Evolutionary conservation across 2,113 vertebrate genomes (phyloP).

Genomic region (Bolborhynchus lineola): DNA sequence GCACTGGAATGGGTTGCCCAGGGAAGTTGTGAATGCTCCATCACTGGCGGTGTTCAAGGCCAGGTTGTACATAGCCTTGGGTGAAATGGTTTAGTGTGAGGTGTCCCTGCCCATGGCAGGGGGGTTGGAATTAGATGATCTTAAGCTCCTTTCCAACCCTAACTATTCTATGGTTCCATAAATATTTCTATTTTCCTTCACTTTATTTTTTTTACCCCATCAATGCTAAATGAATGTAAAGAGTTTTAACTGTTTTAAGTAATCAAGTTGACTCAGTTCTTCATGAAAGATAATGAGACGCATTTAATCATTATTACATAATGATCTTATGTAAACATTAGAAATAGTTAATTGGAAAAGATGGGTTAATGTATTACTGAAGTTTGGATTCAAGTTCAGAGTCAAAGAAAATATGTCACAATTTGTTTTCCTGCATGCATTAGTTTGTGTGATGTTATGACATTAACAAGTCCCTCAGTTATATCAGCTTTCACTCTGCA

Average conservation of each 20-base stretch:
- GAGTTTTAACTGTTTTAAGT: constrained; percentile 21
- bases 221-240: constrained; percentile 31
- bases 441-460: constrained; percentile 40
- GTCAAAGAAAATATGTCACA: constrained; percentile 22
- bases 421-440: constrained; percentile 59
- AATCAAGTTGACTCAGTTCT: constrained; percentile 10
- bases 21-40: no score
- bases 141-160: no score
- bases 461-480: constrained; percentile 53
- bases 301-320: neutral
- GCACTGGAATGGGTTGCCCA: no score
- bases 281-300: constrained; percentile 49
- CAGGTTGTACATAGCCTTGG: no score
- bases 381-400: constrained; percentile 34
- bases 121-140: no score
- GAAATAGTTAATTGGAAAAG: neutral
- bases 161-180: no score
- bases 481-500: constrained; percentile 41
- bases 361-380: constrained; percentile 12
- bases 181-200: constrained; percentile 10
- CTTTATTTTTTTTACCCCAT: neutral
- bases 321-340: neutral
- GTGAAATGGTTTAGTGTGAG: no score
- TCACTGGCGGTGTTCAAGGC: no score
- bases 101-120: no score